A percentile compares a stretch with the other conserved stretches of the same genome.
phyloP scores from a whole-genome alignment of 2,888 invertebrate genomes.

The Morpho achilles region DNA sequence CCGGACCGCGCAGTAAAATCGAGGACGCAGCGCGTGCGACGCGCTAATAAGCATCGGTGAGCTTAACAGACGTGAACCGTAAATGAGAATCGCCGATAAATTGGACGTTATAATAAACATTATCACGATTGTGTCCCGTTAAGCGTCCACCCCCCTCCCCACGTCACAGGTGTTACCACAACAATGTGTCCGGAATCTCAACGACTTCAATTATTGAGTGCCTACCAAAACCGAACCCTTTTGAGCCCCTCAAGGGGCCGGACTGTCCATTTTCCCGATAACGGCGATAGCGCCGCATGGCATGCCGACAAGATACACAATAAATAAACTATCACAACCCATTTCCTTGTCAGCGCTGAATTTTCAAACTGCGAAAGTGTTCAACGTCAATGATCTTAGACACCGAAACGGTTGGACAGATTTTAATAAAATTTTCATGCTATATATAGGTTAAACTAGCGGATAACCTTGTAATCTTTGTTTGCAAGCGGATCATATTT shows the following conservation, averaged over 20 bases:
- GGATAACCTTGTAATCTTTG: too few species aligned
- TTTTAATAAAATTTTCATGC: too few species aligned
- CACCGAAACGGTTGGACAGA: too few species aligned
- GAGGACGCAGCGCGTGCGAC: slow-evolving; percentile 48
- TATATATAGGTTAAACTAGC: too few species aligned
- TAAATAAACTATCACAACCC: slow-evolving; percentile 54
- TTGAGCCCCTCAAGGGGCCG: slow-evolving; percentile 68
- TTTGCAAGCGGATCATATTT: too few species aligned
- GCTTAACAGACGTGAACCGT: slow-evolving; percentile 57
- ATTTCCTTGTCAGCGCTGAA: slow-evolving; percentile 37
- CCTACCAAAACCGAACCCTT: slow-evolving; percentile 68
- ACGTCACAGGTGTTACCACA: slow-evolving; percentile 59
- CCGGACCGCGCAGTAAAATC: slow-evolving; percentile 59
- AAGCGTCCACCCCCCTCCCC: slow-evolving; percentile 40
- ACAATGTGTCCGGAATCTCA: slow-evolving; percentile 72
- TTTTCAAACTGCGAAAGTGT: slow-evolving; percentile 36
- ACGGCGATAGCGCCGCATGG: slow-evolving; percentile 56
- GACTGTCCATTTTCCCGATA: slow-evolving; percentile 65
- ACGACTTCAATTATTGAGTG: slow-evolving; percentile 78
- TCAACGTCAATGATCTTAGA: slow-evolving; percentile 15
- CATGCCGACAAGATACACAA: slow-evolving; percentile 49
- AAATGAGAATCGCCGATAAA: slow-evolving; percentile 74
- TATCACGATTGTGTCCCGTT: slow-evolving; percentile 72
- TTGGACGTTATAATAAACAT: slow-evolving; percentile 75
- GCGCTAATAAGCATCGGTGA: slow-evolving; percentile 60